Conservation (phyloP, 2,888 invertebrate species). For the Hemithea aestivaria region DNA sequence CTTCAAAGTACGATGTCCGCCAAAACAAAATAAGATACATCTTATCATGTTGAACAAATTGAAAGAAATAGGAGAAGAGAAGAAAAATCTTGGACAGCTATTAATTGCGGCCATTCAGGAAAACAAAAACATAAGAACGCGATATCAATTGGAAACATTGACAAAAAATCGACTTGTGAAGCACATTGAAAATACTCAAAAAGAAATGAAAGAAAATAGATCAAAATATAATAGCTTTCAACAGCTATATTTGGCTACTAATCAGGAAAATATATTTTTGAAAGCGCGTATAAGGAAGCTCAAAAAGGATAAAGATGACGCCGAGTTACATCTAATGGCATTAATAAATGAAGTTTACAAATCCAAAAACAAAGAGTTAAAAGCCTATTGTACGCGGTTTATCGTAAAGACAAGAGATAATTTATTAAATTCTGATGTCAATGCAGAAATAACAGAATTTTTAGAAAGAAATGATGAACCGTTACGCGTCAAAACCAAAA, state of each 20-base stretch:
- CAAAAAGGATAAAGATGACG: slow-evolving; percentile 48
- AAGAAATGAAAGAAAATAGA: slow-evolving; percentile 52
- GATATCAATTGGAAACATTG: slow-evolving; percentile 50
- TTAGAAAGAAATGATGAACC: slow-evolving; percentile 32
- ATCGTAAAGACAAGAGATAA: slow-evolving; percentile 54
- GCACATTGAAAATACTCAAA: slow-evolving; percentile 51
- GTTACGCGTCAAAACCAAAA: too few relatives aligned
- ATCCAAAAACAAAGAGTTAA: slow-evolving; percentile 53
- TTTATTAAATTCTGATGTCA: slow-evolving; percentile 48
- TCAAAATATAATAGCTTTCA: slow-evolving; percentile 54
- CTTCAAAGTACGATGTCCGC: slow-evolving; percentile 6
- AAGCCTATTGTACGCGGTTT: slow-evolving; percentile 54
- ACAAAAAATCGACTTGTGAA: slow-evolving; percentile 51
- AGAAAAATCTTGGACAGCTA: slow-evolving; percentile 49
- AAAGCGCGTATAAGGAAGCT: slow-evolving; percentile 52
- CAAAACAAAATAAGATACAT: slow-evolving; percentile 28
- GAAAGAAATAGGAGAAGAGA: slow-evolving; percentile 49
- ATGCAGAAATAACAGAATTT: slow-evolving; percentile 53
- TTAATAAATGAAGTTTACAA: slow-evolving; percentile 56
- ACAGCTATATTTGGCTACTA: slow-evolving; percentile 54
- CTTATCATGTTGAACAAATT: slow-evolving; percentile 48
- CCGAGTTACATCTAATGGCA: slow-evolving; percentile 49
- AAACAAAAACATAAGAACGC: slow-evolving; percentile 55
- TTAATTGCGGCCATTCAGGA: slow-evolving; percentile 53
- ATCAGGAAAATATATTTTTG: slow-evolving; percentile 60